These are phyloP conservation scores for Pyrrhia umbra DNA, from an alignment of 2,888 invertebrate genomes.

Conservation along the genomic window DNA sequence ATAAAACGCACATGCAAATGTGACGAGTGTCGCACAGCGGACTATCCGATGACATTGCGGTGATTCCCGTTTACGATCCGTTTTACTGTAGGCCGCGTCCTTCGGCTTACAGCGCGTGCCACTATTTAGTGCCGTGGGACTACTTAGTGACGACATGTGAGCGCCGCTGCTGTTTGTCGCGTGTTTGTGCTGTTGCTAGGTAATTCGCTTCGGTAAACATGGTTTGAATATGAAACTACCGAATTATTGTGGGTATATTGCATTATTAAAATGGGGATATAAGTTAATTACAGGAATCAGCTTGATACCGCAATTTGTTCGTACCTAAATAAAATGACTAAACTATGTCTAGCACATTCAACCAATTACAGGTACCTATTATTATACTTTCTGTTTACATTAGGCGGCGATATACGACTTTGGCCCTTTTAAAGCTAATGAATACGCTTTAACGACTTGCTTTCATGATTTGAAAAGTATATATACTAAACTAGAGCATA, in stretches of 20 bases:
- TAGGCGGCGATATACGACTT: too few species aligned
- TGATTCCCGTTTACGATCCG: constrained; percentile 54
- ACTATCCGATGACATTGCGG: constrained; percentile 29
- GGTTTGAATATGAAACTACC: not conserved
- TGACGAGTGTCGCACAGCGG: constrained; percentile 17
- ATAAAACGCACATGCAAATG: constrained; percentile 46
- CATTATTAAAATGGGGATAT: not conserved
- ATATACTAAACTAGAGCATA: too few species aligned
- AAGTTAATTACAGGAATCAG: not conserved
- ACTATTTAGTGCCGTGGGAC: constrained; percentile 35
- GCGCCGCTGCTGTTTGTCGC: constrained; percentile 21
- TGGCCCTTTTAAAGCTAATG: too few species aligned
- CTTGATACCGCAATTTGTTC: not conserved
- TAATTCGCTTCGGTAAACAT: not conserved
- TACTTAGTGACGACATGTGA: constrained; percentile 35
- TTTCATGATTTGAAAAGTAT: too few species aligned
- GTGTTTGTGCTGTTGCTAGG: not conserved
- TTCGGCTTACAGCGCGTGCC: constrained; percentile 42
- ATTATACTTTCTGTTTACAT: too few species aligned
- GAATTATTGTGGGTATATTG: not conserved
- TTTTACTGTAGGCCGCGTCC: constrained; percentile 39
- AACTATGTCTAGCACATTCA: not conserved
- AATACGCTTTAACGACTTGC: too few species aligned
- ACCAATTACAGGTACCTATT: not conserved
- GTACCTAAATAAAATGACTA: too few species aligned